A percentile compares a stretch with the other conserved stretches of the same genome.
These are phyloP conservation scores for Gouania willdenowi DNA, from an alignment of 2,797 vertebrate genomes.

Conservation along the genomic window DNA sequence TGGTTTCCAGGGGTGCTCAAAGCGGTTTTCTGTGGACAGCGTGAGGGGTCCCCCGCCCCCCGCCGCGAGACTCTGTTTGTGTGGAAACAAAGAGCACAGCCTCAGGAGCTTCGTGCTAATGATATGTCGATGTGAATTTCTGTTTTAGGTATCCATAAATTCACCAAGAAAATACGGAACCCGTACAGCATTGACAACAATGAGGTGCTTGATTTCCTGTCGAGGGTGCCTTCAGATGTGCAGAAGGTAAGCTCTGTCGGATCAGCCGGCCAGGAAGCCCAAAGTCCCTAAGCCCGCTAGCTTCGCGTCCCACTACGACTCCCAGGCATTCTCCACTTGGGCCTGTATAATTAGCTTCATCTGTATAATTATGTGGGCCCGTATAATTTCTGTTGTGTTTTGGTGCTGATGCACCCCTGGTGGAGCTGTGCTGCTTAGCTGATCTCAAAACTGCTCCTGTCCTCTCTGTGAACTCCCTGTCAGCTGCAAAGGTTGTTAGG, in stretches of 20 bases:
- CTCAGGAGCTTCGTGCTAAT: slow-evolving; percentile 54
- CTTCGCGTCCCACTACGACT: slow-evolving; percentile 50
- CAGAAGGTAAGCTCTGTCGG: slow-evolving; percentile 86
- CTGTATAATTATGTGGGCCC: slow-evolving; percentile 64
- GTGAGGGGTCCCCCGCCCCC: slow-evolving; percentile 33
- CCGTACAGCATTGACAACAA: slow-evolving; percentile 96
- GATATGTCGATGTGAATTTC: slow-evolving; percentile 63
- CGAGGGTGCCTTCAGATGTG: slow-evolving; percentile 95
- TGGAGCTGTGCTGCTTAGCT: slow-evolving; percentile 54
- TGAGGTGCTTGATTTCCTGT: slow-evolving; percentile 94
- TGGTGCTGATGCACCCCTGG: slow-evolving; percentile 59
- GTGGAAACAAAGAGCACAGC: slow-evolving; percentile 59
- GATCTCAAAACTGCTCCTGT: slow-evolving; percentile 31
- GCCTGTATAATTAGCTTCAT: slow-evolving; percentile 67
- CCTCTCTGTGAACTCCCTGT: slow-evolving; percentile 27
- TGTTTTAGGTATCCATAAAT: slow-evolving; percentile 93
- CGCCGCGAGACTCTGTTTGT: slow-evolving; percentile 53
- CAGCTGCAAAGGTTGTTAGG: background rate
- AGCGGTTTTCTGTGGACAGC: slow-evolving; percentile 42
- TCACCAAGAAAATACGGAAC: slow-evolving; percentile 96
- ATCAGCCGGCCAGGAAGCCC: slow-evolving; percentile 63
- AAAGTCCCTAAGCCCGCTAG: slow-evolving; percentile 56
- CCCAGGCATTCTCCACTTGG: slow-evolving; percentile 58
- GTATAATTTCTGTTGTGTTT: slow-evolving; percentile 69
- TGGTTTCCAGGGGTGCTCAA: too few species aligned